Conservation (phyloP, 1,140 invertebrate species). For the Lasaia peninsularis region DNA sequence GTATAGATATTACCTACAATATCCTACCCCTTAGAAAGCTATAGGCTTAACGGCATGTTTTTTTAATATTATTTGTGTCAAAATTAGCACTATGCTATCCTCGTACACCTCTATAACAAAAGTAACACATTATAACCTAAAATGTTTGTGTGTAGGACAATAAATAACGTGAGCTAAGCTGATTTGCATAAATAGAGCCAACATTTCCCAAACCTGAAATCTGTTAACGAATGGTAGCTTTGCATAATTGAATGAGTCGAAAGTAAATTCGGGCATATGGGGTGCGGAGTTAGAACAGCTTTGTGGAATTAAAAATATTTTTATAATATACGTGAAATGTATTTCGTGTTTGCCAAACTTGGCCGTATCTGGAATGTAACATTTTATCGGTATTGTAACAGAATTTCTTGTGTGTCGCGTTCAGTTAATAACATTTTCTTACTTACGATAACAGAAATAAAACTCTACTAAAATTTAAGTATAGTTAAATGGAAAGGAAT, state of each 20-base stretch:
- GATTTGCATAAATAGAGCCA: slow-evolving; percentile 69
- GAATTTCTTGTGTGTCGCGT: slow-evolving; percentile 18
- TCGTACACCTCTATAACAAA: slow-evolving; percentile 54
- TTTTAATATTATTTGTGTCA: no score
- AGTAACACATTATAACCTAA: slow-evolving; percentile 44
- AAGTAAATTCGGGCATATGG: slow-evolving; percentile 58
- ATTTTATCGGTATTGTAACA: slow-evolving; percentile 19
- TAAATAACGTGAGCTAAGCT: slow-evolving; percentile 70
- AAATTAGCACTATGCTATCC: background rate
- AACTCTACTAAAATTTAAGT: background rate
- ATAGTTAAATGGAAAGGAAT: background rate
- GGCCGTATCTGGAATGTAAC: slow-evolving; percentile 19
- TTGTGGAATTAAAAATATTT: slow-evolving; percentile 25
- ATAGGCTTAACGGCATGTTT: no score
- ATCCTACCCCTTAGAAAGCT: no score
- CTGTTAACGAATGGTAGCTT: slow-evolving; percentile 73
- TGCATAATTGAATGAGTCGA: slow-evolving; percentile 66
- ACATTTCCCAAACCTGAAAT: slow-evolving; percentile 67
- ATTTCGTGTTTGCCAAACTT: slow-evolving; percentile 18
- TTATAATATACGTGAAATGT: slow-evolving; percentile 14
- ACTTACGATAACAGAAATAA: background rate
- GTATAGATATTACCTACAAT: no score
- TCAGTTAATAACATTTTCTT: slow-evolving; percentile 20
- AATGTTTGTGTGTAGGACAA: slow-evolving; percentile 57
- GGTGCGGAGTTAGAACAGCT: slow-evolving; percentile 29